These are phyloP conservation scores for Falco novaeseelandiae DNA, from an alignment of 2,797 vertebrate genomes.

Conservation along the genomic window DNA sequence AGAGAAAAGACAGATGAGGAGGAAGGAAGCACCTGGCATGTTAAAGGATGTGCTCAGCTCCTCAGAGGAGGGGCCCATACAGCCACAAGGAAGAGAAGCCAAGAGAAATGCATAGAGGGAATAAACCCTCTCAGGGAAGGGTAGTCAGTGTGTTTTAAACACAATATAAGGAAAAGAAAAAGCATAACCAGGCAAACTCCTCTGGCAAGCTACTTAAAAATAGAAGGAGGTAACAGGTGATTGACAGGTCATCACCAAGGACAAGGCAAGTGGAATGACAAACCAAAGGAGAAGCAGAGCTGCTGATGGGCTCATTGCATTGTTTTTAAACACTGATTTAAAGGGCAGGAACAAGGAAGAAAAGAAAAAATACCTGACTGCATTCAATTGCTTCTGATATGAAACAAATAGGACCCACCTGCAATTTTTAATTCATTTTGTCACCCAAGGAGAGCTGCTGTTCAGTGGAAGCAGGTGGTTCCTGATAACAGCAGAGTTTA, in stretches of 20 bases:
- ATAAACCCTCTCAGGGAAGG: not conserved
- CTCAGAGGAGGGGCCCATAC: not conserved
- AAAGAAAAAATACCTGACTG: not conserved
- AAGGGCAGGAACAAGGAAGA: not conserved
- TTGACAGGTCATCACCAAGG: not conserved
- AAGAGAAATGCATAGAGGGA: not conserved
- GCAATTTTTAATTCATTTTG: not conserved
- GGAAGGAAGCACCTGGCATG: rapidly evolving
- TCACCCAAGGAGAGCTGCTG: not conserved
- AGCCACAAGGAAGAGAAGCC: not conserved
- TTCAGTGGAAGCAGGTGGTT: not conserved
- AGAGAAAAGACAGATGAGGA: not conserved
- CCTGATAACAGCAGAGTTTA: not conserved
- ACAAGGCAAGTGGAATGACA: not conserved
- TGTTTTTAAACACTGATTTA: not conserved
- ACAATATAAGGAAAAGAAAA: not conserved
- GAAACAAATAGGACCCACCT: not conserved
- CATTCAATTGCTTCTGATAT: not conserved
- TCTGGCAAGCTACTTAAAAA: not conserved
- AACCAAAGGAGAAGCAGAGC: not conserved
- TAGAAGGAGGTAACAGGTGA: not conserved
- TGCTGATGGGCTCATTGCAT: rapidly evolving
- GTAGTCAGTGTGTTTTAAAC: not conserved
- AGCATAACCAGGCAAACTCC: not conserved
- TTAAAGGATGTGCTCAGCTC: not conserved